Conservation (phyloP, 2,797 vertebrate genomes). For the Sorex maritimensis region DNA sequence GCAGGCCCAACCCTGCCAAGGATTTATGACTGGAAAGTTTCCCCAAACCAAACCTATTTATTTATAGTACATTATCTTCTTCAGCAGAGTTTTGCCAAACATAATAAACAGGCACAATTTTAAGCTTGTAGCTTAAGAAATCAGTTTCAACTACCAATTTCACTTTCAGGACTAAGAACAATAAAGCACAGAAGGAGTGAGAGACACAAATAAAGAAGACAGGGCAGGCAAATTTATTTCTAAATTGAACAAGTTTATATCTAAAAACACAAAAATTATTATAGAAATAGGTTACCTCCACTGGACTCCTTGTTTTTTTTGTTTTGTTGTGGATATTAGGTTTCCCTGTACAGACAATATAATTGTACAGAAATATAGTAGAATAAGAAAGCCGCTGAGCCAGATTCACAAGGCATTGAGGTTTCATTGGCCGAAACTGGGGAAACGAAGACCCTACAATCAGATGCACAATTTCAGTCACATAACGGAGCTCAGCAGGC, state of each 20-base stretch:
- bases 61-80: constrained; percentile 62
- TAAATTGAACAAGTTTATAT: constrained; percentile 22
- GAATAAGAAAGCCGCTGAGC: neutral
- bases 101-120: constrained; percentile 61
- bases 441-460: neutral
- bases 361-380: neutral
- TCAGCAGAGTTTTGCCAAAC: constrained; percentile 67
- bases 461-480: neutral
- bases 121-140: constrained; percentile 57
- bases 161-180: constrained; percentile 46
- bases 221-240: constrained; percentile 21
- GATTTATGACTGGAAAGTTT: constrained; percentile 67
- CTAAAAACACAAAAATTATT: neutral
- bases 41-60: constrained; percentile 71
- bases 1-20: constrained; percentile 75
- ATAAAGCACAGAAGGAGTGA: neutral
- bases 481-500: neutral
- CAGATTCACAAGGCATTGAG: neutral
- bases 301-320: neutral
- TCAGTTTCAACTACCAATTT: constrained; percentile 38
- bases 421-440: neutral
- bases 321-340: neutral
- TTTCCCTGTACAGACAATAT: neutral
- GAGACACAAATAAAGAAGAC: neutral
- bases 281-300: neutral